Base-by-base conservation (phyloP, 2,797 vertebrate species). In the Pogonophryne albipinna region DNA sequence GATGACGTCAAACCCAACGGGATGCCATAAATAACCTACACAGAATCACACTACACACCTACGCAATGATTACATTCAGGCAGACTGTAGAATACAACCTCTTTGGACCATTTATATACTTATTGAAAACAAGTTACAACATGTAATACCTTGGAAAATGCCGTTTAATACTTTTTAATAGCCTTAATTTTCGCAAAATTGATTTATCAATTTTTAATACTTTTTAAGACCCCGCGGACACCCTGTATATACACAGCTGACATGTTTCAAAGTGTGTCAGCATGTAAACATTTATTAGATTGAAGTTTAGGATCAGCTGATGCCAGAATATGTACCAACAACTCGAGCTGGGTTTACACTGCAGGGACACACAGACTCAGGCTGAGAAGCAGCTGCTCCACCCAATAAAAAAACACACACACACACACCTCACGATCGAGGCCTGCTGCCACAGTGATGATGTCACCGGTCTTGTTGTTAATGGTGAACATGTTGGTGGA, bases 401-500 rank as follows among this genome's bases (percentile, higher is more conserved):
- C 74, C 51, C 68, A 23, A 19, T 14, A 51, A 58, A 47, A 66
- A 61, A 68, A 53, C n/a, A 62, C 51, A 80, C 90, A 14, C 79
- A 99, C 98, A 81, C 91, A 13, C 76, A 99, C 98, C 96, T 99
- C 98, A 92, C 98, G 93, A 84, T 99, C 98, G 1, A 99, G 97
- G 42, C 98, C 98, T 4, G 98, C 98, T 64, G 98, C 98, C 70
- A 99, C 97, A 0, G 97, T 98, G 94, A 99, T 97, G 88, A 99
- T 98, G 86, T 97, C 97, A 10, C 98, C 98, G 0, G 98, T 99
- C 92, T 97, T 97, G 7, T 99, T 99, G 95, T 99, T 99, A 90
- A 99, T 99, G 74, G 98, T 99, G 83, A 99, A 99, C 96, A 99
- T 99, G 90, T 97, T 99, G 75, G 97, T 93, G 55, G 97, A 97